A percentile compares a stretch with the other conserved stretches of the same genome.
Evolutionary conservation across 2,113 vertebrate genomes (phyloP).

Genomic region (Poeciliopsis turrubarensis): DNA sequence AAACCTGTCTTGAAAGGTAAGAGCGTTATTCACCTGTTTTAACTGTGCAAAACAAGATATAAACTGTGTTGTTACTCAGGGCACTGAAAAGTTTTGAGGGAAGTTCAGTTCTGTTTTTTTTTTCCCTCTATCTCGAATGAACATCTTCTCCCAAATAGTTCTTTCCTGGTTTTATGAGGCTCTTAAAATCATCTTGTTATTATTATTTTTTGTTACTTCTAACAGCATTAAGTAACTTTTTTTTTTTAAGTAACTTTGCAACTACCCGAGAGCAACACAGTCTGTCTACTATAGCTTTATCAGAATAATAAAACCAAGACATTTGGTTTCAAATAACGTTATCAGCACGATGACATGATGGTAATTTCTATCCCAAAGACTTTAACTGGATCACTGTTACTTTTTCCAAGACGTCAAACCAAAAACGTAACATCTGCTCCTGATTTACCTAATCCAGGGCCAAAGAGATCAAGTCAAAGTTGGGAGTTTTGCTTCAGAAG

Average conservation of each 20-base stretch:
- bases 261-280: neutral
- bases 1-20: constrained; percentile 82
- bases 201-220: neutral
- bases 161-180: neutral
- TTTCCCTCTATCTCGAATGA: neutral
- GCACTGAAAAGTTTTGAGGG: neutral
- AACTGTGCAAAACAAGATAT: neutral
- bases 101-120: neutral
- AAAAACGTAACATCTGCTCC: neutral
- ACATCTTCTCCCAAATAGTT: neutral
- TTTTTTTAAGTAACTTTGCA: neutral
- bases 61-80: neutral
- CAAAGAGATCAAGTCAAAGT: constrained; percentile 95
- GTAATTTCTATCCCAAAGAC: too few species aligned
- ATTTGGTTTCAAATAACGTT: too few species aligned
- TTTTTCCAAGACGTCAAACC: neutral
- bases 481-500: constrained; percentile 94
- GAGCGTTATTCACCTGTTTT: constrained; percentile 15
- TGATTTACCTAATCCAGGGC: constrained; percentile 81
- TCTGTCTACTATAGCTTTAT: neutral
- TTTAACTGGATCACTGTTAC: neutral
- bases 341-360: too few species aligned
- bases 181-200: neutral
- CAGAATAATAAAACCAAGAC: neutral
- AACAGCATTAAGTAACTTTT: too few species aligned